Base-by-base conservation (phyloP, 2,797 vertebrate genomes). In the Muscicapa comitata region DNA sequence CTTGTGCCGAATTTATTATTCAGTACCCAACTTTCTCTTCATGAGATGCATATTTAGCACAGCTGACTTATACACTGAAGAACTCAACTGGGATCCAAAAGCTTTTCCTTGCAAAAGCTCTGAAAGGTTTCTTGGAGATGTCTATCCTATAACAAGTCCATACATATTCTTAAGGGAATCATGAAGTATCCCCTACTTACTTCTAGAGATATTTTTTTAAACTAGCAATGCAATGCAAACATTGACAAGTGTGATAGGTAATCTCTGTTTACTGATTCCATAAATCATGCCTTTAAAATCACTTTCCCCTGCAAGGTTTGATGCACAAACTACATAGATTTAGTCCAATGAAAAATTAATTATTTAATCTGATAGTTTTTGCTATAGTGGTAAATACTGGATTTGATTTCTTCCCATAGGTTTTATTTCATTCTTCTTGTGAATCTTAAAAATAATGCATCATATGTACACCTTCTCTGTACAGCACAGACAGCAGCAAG, bases 1-100 rank as follows among this genome's bases (percentile, higher is more conserved):
- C 83, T 92, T 65, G 55, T 74, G 75, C 20, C 65, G 72, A 94
- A 96, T 94, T 93, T 70, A 84, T 96, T 96, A 96, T 94, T 93
- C 70, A 89, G 59, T 72, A 87, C 40, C 38, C n/a, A 94, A n/a
- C 67, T 89, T 96, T 76, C 38, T 83, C 55, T 80, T 86, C 92
- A 94, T 50, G 57, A 90, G 86, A 86, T 38, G 89, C 89, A 84
- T 85, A 45, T 58, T 88, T 90, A 94, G 85, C 55, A 31, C 24
- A 71, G 42, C 15, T 83, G 82, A 62, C 81, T 78, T 68, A 87
- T 51, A 62, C 33, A 90, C 45, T 35, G 63, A 83, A 83, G 54
- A 81, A 58, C 33, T 72, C 8, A 1, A 31, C 35, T 68, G 55
- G 17, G 48, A 83, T 78, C 42, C 38, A 37, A 91, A 95, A 83